A percentile compares a stretch with the other conserved stretches of the same genome.
Evolutionary conservation across 2,113 vertebrate genomes (phyloP).

Genomic region (Syngnathus floridae): DNA sequence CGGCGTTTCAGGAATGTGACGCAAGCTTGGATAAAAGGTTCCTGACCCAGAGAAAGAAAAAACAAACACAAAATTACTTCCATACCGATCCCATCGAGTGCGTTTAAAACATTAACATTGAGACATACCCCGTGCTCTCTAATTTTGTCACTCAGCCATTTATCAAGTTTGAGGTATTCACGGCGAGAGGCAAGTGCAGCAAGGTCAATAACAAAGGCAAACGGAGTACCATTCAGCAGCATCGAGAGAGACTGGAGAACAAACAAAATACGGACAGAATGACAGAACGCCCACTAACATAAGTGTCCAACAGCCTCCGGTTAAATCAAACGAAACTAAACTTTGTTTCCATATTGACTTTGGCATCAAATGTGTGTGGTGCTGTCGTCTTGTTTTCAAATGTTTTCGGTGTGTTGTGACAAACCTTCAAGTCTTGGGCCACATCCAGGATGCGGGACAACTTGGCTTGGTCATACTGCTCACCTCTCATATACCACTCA

Average conservation of each 20-base stretch:
- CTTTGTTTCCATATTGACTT: neutral
- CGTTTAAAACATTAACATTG: constrained; percentile 2
- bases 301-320: neutral
- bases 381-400: neutral
- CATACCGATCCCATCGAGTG: neutral
- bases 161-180: constrained; percentile 99
- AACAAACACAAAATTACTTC: neutral
- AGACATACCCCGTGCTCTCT: constrained; percentile 92
- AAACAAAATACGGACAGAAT: constrained; percentile 22
- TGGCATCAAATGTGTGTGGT: neutral
- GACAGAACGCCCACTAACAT: neutral
- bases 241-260: constrained; percentile 89
- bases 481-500: constrained; percentile 99
- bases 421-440: constrained; percentile 98
- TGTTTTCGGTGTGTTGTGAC: neutral
- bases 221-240: constrained; percentile 99
- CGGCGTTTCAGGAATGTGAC: constrained; percentile 98
- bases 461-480: constrained; percentile 98
- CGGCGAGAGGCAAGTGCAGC: constrained; percentile 99
- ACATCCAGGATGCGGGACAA: constrained; percentile 97
- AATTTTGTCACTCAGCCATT: constrained; percentile 99
- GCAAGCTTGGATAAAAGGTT: constrained; percentile 97
- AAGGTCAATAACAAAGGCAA: constrained; percentile 99
- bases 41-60: constrained; percentile 62
- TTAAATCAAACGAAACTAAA: neutral